Evolutionary conservation across 2,113 vertebrate species (phyloP).

Genomic region (Anoplopoma fimbria): DNA sequence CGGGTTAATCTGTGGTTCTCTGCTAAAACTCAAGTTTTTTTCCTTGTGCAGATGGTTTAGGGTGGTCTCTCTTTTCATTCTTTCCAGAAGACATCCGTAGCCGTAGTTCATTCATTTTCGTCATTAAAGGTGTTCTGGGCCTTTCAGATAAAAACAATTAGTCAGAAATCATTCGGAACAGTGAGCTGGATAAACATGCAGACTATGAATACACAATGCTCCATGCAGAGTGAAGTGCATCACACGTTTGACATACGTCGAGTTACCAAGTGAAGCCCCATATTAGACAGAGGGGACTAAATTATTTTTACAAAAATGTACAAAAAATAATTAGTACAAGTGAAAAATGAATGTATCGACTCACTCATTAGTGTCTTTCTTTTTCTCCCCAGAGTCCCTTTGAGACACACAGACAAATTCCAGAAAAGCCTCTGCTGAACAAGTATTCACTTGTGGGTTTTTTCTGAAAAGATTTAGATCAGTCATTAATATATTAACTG

Average conservation of each 20-base stretch:
- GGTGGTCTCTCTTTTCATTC: fast-evolving
- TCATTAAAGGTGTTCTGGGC: not conserved
- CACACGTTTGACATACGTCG: too few species aligned
- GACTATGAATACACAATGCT: not conserved
- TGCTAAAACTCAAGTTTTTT: too few species aligned
- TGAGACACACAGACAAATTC: not conserved
- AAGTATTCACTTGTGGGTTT: not conserved
- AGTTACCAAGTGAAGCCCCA: too few species aligned
- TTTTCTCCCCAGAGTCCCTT: not conserved
- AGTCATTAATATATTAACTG: not conserved
- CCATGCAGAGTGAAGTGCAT: not conserved
- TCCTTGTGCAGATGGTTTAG: not conserved
- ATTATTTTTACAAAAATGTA: not conserved
- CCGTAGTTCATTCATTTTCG: fast-evolving
- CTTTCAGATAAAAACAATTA: not conserved
- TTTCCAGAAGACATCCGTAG: not conserved
- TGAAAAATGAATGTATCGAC: too few species aligned
- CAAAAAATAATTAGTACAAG: too few species aligned
- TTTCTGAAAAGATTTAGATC: not conserved
- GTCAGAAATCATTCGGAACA: not conserved
- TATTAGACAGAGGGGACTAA: too few species aligned
- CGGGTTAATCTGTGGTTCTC: not conserved
- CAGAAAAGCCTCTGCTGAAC: not conserved
- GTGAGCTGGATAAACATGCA: not conserved
- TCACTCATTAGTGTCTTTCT: not conserved